Conservation (phyloP, 2,888 invertebrate genomes). For the Meghimatium bilineatum region DNA sequence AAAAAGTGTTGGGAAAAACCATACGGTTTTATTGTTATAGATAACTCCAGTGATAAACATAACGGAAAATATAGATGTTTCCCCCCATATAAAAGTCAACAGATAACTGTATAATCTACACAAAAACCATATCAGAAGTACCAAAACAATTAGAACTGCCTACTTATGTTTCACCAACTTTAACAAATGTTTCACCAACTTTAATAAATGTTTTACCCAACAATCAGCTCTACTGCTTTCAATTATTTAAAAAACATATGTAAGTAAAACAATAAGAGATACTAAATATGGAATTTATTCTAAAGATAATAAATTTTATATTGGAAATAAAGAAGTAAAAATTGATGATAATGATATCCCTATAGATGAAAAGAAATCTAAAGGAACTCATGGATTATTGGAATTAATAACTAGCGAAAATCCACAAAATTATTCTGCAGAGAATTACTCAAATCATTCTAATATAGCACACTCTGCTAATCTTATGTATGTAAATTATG, state of each 20-base stretch:
- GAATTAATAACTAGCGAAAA: conserved; percentile 16
- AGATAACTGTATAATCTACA: too few relatives aligned
- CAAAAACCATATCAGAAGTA: conserved; percentile 1
- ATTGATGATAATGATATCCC: conserved; percentile 18
- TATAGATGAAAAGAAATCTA: background rate
- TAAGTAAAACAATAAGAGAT: background rate
- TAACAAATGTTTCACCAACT: background rate
- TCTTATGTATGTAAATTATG: background rate
- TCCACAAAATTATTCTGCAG: conserved; percentile 21
- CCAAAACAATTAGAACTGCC: background rate
- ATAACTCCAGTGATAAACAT: too few relatives aligned
- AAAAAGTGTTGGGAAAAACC: too few relatives aligned
- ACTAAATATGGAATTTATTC: conserved; percentile 7
- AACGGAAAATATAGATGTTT: too few relatives aligned
- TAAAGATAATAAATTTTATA: conserved; percentile 4
- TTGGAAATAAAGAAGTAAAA: conserved; percentile 18
- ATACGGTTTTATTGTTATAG: too few relatives aligned
- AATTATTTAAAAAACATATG: conserved; percentile 4
- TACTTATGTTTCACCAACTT: background rate
- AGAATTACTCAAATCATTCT: background rate
- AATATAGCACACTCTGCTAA: conserved; percentile 13
- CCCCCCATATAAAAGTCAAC: too few relatives aligned
- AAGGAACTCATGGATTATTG: background rate
- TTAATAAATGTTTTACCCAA: too few relatives aligned
- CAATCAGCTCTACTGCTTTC: background rate